Conservation (phyloP, 2,113 vertebrate genomes). For the Archocentrus centrarchus region DNA sequence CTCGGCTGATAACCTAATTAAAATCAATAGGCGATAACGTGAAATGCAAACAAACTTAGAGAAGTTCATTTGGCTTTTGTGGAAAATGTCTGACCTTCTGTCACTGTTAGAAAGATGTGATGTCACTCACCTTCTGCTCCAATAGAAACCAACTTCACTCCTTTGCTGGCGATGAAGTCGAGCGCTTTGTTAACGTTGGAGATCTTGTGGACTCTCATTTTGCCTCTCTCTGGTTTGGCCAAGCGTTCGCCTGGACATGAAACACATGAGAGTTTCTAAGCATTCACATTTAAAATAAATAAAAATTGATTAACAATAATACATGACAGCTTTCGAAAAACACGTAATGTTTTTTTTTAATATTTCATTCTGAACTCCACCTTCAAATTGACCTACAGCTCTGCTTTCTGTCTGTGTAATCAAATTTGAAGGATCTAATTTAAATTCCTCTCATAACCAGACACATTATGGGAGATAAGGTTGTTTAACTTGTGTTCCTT, state of each 20-base stretch:
- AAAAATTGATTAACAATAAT: background rate
- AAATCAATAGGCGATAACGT: background rate
- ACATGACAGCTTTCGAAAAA: slow-evolving; percentile 3
- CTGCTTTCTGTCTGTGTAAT: background rate
- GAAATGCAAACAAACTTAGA: background rate
- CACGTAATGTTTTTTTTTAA: background rate
- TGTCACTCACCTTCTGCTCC: slow-evolving; percentile 92
- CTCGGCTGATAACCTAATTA: slow-evolving; percentile 12
- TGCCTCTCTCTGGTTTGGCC: slow-evolving; percentile 97
- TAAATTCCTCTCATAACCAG: background rate
- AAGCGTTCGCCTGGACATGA: slow-evolving; percentile 90
- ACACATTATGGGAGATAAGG: background rate
- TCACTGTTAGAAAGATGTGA: background rate
- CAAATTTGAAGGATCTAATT: background rate
- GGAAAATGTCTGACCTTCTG: background rate
- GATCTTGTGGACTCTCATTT: slow-evolving; percentile 99
- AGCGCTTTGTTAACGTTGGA: slow-evolving; percentile 99
- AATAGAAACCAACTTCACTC: slow-evolving; percentile 97
- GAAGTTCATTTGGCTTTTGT: slow-evolving; percentile 2
- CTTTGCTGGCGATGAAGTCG: slow-evolving; percentile 96
- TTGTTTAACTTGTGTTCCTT: background rate
- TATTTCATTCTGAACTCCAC: background rate
- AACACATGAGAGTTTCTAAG: no score
- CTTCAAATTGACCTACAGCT: background rate
- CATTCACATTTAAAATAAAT: background rate